phyloP scores from a whole-genome alignment of 2,888 invertebrate genomes.

The Pyralis farinalis region DNA sequence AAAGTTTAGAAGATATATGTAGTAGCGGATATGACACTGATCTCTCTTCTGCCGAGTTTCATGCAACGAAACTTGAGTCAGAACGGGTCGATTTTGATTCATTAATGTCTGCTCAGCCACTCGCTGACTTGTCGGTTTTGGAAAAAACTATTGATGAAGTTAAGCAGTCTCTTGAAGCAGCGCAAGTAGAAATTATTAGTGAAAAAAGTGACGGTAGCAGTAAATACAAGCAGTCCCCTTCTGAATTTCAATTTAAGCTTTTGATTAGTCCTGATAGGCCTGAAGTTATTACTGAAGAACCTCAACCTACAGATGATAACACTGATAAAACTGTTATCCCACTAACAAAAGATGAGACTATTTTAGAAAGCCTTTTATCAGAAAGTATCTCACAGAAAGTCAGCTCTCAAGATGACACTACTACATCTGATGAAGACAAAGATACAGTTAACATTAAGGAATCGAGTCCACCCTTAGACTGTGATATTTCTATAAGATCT shows the following conservation, averaged over 20 bases:
- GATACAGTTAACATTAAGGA: constrained; percentile 67
- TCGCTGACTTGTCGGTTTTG: constrained; percentile 79
- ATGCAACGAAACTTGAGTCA: constrained; percentile 74
- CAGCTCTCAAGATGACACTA: constrained; percentile 66
- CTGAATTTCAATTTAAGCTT: constrained; percentile 87
- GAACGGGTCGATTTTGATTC: constrained; percentile 75
- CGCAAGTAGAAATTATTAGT: constrained; percentile 85
- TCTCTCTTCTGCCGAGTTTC: constrained; percentile 83
- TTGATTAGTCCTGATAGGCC: constrained; percentile 77
- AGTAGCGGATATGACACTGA: constrained; percentile 86
- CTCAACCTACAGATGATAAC: constrained; percentile 69
- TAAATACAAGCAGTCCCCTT: constrained; percentile 86
- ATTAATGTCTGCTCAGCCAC: constrained; percentile 71
- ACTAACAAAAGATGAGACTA: constrained; percentile 40
- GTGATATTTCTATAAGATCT: constrained; percentile 63
- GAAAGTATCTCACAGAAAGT: constrained; percentile 60
- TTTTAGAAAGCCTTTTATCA: constrained; percentile 57
- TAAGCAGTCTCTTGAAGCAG: constrained; percentile 85
- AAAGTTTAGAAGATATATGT: constrained; percentile 83
- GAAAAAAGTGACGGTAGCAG: constrained; percentile 83
- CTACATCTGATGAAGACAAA: constrained; percentile 80
- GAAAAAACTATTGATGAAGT: constrained; percentile 87
- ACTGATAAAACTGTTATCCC: constrained; percentile 34
- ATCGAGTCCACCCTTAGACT: constrained; percentile 63
- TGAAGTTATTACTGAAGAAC: constrained; percentile 82